Conservation (phyloP, 1,140 invertebrate genomes). For the Drosophila pseudoananassae region DNA sequence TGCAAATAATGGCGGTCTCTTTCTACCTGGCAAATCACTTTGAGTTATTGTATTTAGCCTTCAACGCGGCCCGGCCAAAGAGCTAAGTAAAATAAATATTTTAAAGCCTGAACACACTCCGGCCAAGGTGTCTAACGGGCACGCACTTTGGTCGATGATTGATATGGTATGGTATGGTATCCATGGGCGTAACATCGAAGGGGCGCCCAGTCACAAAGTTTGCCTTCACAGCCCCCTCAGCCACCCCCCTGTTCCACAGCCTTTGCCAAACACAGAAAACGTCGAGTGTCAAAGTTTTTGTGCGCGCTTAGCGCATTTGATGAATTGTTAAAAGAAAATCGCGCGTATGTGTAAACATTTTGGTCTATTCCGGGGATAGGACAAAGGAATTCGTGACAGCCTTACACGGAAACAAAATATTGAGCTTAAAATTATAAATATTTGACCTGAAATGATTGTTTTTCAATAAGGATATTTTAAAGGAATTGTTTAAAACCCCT, state of each 20-base stretch:
- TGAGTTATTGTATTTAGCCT: conserved; percentile 77
- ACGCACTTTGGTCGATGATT: conserved; percentile 75
- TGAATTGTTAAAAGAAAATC: conserved; percentile 82
- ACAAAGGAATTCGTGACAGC: conserved; percentile 35
- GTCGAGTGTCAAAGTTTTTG: conserved; percentile 79
- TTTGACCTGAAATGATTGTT: too few species aligned
- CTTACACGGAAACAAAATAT: not conserved
- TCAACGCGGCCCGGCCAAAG: conserved; percentile 40
- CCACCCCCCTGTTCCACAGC: not conserved
- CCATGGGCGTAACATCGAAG: conserved; percentile 9
- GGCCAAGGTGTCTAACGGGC: conserved; percentile 46
- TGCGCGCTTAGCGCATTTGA: conserved; percentile 77
- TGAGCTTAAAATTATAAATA: too few species aligned
- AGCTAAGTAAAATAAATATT: conserved; percentile 71
- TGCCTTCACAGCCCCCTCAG: conserved; percentile 18
- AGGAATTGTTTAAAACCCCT: too few species aligned
- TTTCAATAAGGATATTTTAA: too few species aligned
- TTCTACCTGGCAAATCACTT: conserved; percentile 67
- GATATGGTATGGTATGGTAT: conserved; percentile 75
- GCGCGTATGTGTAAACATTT: conserved; percentile 80
- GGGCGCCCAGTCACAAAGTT: conserved; percentile 48
- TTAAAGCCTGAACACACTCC: conserved; percentile 58
- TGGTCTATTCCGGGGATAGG: conserved; percentile 56
- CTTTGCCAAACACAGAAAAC: conserved; percentile 44
- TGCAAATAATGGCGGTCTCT: conserved; percentile 60